A percentile compares a stretch with the other conserved stretches of the same genome.
Conservation (phyloP, 2,888 invertebrate species). For the Orthosia cruda region DNA sequence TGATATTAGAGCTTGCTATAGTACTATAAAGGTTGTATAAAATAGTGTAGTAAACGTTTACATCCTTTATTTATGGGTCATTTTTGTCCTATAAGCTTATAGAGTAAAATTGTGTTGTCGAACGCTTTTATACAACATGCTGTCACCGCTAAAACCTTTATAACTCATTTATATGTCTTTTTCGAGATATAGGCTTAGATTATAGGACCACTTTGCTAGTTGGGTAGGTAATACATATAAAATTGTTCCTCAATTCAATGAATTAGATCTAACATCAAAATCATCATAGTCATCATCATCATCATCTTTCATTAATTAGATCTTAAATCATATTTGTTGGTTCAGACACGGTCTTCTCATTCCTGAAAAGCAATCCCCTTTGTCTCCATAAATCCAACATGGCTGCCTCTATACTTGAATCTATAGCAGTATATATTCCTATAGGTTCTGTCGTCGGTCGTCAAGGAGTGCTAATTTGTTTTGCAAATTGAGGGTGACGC, state of each 20-base stretch:
- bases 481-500: conserved; percentile 89
- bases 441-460: conserved; percentile 72
- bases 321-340: not conserved
- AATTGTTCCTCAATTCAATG: not conserved
- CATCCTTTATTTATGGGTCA: too few species aligned
- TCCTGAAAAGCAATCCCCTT: conserved; percentile 27
- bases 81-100: too few species aligned
- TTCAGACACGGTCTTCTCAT: not conserved
- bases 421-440: conserved; percentile 1
- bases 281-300: too few species aligned
- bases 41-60: too few species aligned
- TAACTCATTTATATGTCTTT: too few species aligned
- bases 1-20: too few species aligned
- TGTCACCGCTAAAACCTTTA: too few species aligned
- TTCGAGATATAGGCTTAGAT: too few species aligned
- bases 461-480: conserved; percentile 88
- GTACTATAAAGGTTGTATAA: too few species aligned
- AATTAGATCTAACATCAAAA: not conserved
- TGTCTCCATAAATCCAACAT: conserved; percentile 53
- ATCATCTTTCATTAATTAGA: not conserved
- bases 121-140: too few species aligned
- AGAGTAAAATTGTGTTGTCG: too few species aligned
- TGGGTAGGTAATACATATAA: not conserved
- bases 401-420: conserved; percentile 37
- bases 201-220: too few species aligned